phyloP scores from a whole-genome alignment of 2,113 vertebrate species.

The Noturus placidus region DNA sequence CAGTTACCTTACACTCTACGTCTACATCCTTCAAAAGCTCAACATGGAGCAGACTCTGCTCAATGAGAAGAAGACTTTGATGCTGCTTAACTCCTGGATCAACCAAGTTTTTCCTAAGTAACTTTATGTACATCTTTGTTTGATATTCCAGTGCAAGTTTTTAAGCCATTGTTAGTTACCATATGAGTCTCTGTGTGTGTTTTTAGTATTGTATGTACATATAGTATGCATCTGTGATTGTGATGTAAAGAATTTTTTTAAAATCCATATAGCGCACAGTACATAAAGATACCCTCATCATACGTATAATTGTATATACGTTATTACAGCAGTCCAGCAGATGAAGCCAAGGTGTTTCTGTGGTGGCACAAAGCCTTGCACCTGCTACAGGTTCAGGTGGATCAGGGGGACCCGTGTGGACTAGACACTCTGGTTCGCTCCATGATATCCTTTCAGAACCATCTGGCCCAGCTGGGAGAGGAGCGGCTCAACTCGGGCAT shows the following conservation, averaged over 20 bases:
- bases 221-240: not conserved
- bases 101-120: slow-evolving; percentile 89
- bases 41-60: slow-evolving; percentile 84
- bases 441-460: slow-evolving; percentile 77
- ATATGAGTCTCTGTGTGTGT: not conserved
- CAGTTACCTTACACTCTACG: slow-evolving; percentile 91
- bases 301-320: not conserved
- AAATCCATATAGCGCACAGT: not conserved
- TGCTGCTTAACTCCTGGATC: slow-evolving; percentile 86
- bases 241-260: not conserved
- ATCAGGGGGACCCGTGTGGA: slow-evolving; percentile 73
- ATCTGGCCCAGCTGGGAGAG: slow-evolving; percentile 84
- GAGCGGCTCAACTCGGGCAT: slow-evolving; percentile 88
- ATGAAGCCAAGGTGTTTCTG: slow-evolving; percentile 94
- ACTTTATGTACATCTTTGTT: not conserved
- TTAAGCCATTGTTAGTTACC: not conserved
- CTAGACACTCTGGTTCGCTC: slow-evolving; percentile 69
- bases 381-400: slow-evolving; percentile 81
- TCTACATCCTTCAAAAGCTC: slow-evolving; percentile 88
- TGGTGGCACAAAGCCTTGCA: slow-evolving; percentile 94
- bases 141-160: not conserved
- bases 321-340: slow-evolving; percentile 74
- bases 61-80: slow-evolving; percentile 85
- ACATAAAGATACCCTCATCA: not conserved
- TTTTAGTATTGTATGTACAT: not conserved